Evolutionary conservation across 2,797 vertebrate species (phyloP).

Genomic region (Hoplostethus atlanticus): DNA sequence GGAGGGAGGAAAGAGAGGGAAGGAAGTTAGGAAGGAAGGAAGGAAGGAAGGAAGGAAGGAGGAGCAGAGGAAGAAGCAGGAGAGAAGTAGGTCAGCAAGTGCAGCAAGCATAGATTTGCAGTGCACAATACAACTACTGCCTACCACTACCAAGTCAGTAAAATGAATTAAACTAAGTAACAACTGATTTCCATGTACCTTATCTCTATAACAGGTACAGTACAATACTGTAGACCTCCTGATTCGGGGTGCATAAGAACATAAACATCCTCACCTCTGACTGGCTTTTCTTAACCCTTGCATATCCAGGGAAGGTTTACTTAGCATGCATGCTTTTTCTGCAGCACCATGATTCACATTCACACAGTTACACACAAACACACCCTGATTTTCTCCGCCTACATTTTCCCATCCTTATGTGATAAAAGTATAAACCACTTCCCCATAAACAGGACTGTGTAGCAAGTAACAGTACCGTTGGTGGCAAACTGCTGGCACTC

Average conservation of each 20-base stretch:
- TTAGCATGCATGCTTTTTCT: too few relatives aligned
- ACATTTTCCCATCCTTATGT: too few relatives aligned
- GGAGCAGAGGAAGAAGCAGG: background rate
- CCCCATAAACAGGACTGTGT: too few relatives aligned
- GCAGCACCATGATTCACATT: too few relatives aligned
- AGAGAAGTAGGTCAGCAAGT: too few relatives aligned
- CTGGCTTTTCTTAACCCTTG: too few relatives aligned
- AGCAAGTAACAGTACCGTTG: conserved; percentile 77
- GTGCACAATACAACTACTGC: background rate
- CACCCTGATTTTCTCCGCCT: too few relatives aligned
- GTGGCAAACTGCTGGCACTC: conserved; percentile 87
- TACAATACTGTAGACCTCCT: background rate
- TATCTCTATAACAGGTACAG: background rate
- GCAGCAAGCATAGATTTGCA: background rate
- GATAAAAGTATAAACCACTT: too few relatives aligned
- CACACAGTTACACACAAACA: too few relatives aligned
- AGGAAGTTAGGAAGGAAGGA: background rate
- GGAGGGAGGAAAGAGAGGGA: background rate
- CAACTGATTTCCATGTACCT: background rate
- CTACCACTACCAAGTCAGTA: background rate
- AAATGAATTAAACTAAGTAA: background rate
- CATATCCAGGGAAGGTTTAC: too few relatives aligned
- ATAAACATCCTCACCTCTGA: background rate
- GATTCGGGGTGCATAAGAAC: too few relatives aligned
- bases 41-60: background rate